Conservation (phyloP, 2,888 invertebrate species). For the Drosophila affinis region DNA sequence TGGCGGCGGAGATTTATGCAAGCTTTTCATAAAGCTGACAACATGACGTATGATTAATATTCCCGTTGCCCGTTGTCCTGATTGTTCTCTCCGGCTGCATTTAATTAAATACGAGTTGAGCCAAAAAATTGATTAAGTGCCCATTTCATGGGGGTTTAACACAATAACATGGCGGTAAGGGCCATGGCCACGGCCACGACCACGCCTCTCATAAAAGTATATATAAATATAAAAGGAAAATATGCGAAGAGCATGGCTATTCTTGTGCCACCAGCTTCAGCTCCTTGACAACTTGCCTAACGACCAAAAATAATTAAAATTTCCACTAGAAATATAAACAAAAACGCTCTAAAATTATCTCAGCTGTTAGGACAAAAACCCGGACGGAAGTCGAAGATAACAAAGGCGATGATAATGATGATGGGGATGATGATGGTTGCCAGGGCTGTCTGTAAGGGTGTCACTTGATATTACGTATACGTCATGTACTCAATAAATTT, state of each 20-base stretch:
- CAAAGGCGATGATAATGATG: constrained; percentile 20
- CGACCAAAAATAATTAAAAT: constrained; percentile 44
- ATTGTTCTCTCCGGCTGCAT: constrained; percentile 29
- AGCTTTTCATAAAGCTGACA: constrained; percentile 71
- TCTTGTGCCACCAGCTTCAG: constrained; percentile 13
- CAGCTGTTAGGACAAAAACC: constrained; percentile 26
- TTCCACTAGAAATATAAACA: constrained; percentile 68
- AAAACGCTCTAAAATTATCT: constrained; percentile 55
- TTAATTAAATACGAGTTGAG: constrained; percentile 64
- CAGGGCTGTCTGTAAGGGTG: constrained; percentile 16
- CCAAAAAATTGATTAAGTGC: constrained; percentile 39
- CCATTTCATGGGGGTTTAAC: constrained; percentile 44
- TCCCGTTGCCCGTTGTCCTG: constrained; percentile 7
- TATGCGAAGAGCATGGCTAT: constrained; percentile 14
- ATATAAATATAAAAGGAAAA: constrained; percentile 1
- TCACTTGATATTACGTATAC: constrained; percentile 54
- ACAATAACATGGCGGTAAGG: constrained; percentile 9
- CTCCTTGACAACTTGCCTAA: constrained; percentile 30
- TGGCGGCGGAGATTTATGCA: constrained; percentile 70
- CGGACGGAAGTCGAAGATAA: constrained; percentile 12
- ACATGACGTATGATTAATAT: constrained; percentile 75
- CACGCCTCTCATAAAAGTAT: constrained; percentile 1
- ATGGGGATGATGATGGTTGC: neutral
- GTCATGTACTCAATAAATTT: constrained; percentile 68
- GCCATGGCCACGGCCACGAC: neutral